phyloP scores from a whole-genome alignment of 2,888 invertebrate species.

The Polymixis lichenea region DNA sequence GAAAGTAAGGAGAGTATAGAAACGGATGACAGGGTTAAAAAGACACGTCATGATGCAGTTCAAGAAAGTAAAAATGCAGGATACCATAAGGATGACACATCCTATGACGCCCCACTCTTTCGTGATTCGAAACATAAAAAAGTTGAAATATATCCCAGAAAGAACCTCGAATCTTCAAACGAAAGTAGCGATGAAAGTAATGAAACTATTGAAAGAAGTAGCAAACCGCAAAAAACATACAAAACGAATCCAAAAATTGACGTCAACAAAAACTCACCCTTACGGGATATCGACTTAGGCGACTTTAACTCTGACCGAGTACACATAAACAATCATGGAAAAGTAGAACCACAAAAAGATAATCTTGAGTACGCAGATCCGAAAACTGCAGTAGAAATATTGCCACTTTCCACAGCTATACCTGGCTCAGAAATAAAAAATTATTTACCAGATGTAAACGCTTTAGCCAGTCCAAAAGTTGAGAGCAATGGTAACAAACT shows the following conservation, averaged over 20 bases:
- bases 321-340: conserved; percentile 74
- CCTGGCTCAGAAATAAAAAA: conserved; percentile 54
- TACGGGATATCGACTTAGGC: conserved; percentile 77
- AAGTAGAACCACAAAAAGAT: conserved; percentile 72
- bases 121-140: conserved; percentile 23
- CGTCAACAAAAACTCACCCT: conserved; percentile 49
- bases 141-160: conserved; percentile 21
- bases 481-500: conserved; percentile 68
- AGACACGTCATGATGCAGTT: conserved; percentile 39
- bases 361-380: conserved; percentile 65
- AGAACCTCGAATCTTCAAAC: conserved; percentile 31
- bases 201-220: conserved; percentile 36
- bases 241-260: conserved; percentile 24
- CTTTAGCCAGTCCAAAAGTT: conserved; percentile 34
- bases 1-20: conserved; percentile 55
- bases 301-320: conserved; percentile 80
- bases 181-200: conserved; percentile 60
- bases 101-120: conserved; percentile 23
- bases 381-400: conserved; percentile 64
- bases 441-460: conserved; percentile 45
- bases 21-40: conserved; percentile 28
- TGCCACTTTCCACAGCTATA: conserved; percentile 60
- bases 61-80: conserved; percentile 61
- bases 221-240: conserved; percentile 30
- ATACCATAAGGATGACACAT: conserved; percentile 40